A percentile compares a stretch with the other conserved stretches of the same genome.
Evolutionary conservation across 1,140 invertebrate genomes (phyloP).

Genomic region (Panulirus ornatus): DNA sequence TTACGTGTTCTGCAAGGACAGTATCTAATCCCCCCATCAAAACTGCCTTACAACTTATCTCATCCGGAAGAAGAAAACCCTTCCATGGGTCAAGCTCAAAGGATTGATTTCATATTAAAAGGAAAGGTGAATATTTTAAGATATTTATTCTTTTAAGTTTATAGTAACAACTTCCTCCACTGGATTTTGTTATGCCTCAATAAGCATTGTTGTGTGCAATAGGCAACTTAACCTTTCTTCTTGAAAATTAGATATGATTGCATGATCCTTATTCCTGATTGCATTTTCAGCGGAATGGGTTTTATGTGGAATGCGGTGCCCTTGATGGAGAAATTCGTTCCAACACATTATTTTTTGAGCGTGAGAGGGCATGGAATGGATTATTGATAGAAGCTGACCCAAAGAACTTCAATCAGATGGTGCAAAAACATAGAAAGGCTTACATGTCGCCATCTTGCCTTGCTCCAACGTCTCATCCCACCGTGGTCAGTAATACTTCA

Average conservation of each 20-base stretch:
- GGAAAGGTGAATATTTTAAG: slow-evolving; percentile 50
- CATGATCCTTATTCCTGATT: background rate
- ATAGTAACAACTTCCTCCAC: too few relatives aligned
- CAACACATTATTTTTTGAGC: slow-evolving; percentile 78
- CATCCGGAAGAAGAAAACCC: slow-evolving; percentile 68
- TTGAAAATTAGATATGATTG: background rate
- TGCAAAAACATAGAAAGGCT: slow-evolving; percentile 76
- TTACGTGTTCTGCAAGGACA: slow-evolving; percentile 33
- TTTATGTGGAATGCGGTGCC: slow-evolving; percentile 78
- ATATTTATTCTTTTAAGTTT: too few relatives aligned
- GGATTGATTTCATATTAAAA: slow-evolving; percentile 70
- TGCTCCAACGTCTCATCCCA: slow-evolving; percentile 76
- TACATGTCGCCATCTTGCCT: slow-evolving; percentile 76
- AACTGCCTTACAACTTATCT: slow-evolving; percentile 61
- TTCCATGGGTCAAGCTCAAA: slow-evolving; percentile 74
- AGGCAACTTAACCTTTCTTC: too few relatives aligned
- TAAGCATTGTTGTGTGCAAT: too few relatives aligned
- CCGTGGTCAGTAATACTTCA: slow-evolving; percentile 62
- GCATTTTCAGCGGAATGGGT: slow-evolving; percentile 75
- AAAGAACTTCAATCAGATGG: slow-evolving; percentile 76
- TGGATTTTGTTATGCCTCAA: too few relatives aligned
- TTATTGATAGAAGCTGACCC: slow-evolving; percentile 78
- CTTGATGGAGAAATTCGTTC: slow-evolving; percentile 78
- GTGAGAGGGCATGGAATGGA: slow-evolving; percentile 76
- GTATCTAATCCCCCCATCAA: slow-evolving; percentile 65